A percentile compares a stretch with the other conserved stretches of the same genome.
Evolutionary conservation across 2,113 vertebrate genomes (phyloP).

Genomic region (Sterrhoptilus dennistouni): DNA sequence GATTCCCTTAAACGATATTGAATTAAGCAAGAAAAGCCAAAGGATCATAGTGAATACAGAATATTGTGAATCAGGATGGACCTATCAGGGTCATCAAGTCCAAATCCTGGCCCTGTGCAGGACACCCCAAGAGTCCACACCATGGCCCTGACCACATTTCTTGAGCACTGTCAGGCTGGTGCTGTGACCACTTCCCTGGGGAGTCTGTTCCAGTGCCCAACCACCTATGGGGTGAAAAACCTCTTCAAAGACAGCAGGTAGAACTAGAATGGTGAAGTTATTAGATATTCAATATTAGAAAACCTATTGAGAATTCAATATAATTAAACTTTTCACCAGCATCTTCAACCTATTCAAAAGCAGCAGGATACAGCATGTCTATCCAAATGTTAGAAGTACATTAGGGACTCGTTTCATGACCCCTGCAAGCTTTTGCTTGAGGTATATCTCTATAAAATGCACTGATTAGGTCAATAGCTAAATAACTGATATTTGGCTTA

Average conservation of each 20-base stretch:
- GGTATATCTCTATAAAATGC: not conserved
- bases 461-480: not conserved
- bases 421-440: not conserved
- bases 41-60: not conserved
- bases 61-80: not conserved
- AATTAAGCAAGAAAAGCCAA: not conserved
- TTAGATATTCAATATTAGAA: not conserved
- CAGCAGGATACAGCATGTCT: not conserved
- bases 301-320: not conserved
- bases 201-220: not conserved
- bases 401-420: not conserved
- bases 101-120: not conserved
- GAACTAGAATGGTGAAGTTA: not conserved
- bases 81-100: not conserved
- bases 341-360: not conserved
- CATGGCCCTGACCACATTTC: not conserved
- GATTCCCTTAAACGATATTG: not conserved
- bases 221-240: not conserved
- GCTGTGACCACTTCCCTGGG: not conserved
- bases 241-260: not conserved
- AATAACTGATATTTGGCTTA: not conserved
- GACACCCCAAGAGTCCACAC: too few relatives aligned
- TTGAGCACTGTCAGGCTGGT: not conserved
- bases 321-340: not conserved
- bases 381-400: not conserved